These are phyloP conservation scores for Porites australiensis DNA, from an alignment of 64 coral and sea anemone species.

Conservation along the genomic window DNA sequence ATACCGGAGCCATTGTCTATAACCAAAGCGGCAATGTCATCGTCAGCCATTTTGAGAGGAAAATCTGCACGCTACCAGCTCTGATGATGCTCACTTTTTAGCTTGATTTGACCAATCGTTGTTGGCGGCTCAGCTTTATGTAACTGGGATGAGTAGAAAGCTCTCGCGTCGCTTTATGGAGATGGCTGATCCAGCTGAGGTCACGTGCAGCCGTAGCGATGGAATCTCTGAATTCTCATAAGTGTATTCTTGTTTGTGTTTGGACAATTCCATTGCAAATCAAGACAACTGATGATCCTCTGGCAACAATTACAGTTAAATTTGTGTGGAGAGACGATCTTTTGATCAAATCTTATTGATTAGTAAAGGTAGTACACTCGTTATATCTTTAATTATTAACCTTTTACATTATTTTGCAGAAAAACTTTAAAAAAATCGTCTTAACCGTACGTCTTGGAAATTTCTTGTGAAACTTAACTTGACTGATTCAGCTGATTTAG, in stretches of 20 bases:
- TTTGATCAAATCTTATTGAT: too few relatives aligned
- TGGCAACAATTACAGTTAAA: too few relatives aligned
- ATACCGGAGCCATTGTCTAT: constrained; percentile 97
- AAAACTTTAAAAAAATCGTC: too few relatives aligned
- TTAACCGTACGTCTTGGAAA: too few relatives aligned
- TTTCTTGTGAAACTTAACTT: too few relatives aligned
- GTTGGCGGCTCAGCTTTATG: background rate
- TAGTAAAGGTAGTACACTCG: too few relatives aligned
- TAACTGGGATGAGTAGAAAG: background rate
- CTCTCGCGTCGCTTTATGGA: background rate
- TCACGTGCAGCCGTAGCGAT: too few relatives aligned
- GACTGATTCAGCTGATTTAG: too few relatives aligned
- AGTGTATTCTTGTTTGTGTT: background rate
- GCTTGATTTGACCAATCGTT: too few relatives aligned
- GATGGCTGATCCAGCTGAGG: background rate
- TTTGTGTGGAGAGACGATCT: background rate
- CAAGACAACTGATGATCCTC: background rate
- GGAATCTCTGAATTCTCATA: background rate
- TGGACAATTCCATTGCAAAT: background rate
- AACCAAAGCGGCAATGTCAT: constrained; percentile 85
- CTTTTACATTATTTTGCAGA: too few relatives aligned
- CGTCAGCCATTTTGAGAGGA: constrained; percentile 24
- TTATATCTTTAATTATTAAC: too few relatives aligned
- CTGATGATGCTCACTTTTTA: background rate
- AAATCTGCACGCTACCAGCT: too few relatives aligned